These are phyloP conservation scores for Strigamia transsilvanica DNA, from an alignment of 2,888 invertebrate genomes.

Conservation along the genomic window DNA sequence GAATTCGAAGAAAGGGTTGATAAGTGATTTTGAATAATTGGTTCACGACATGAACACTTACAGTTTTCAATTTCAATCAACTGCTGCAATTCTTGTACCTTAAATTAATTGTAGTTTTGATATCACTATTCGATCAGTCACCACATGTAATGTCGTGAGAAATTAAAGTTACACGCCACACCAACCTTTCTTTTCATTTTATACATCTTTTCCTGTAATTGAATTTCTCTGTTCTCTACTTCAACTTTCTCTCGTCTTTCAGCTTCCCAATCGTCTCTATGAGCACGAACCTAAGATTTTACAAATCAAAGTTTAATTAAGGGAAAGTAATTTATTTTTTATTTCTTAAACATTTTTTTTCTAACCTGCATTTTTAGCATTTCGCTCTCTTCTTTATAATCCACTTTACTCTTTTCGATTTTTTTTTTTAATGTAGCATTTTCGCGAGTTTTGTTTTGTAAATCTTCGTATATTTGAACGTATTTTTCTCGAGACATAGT, in stretches of 20 bases:
- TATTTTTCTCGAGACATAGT: neutral
- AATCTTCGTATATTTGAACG: neutral
- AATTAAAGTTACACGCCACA: neutral
- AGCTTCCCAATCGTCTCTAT: slow-evolving; percentile 62
- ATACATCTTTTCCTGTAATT: slow-evolving; percentile 51
- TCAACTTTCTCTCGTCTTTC: slow-evolving; percentile 61
- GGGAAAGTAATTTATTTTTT: too few relatives aligned
- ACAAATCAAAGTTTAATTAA: neutral
- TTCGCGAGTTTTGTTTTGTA: neutral
- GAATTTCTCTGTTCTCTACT: slow-evolving; percentile 59
- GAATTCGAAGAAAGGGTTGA: neutral
- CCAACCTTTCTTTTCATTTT: slow-evolving; percentile 39
- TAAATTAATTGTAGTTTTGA: neutral
- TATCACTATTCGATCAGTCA: too few relatives aligned
- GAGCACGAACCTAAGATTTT: slow-evolving; percentile 58
- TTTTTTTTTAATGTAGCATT: neutral
- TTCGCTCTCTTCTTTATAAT: neutral
- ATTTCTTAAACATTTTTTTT: neutral
- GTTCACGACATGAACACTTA: slow-evolving; percentile 56
- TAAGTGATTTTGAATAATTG: neutral
- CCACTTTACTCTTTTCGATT: neutral
- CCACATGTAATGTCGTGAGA: too few relatives aligned
- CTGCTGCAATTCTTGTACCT: neutral
- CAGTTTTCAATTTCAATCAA: slow-evolving; percentile 58
- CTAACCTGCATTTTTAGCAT: slow-evolving; percentile 18